Conservation (phyloP, 2,113 vertebrate species). For the Engraulis encrasicolus region DNA sequence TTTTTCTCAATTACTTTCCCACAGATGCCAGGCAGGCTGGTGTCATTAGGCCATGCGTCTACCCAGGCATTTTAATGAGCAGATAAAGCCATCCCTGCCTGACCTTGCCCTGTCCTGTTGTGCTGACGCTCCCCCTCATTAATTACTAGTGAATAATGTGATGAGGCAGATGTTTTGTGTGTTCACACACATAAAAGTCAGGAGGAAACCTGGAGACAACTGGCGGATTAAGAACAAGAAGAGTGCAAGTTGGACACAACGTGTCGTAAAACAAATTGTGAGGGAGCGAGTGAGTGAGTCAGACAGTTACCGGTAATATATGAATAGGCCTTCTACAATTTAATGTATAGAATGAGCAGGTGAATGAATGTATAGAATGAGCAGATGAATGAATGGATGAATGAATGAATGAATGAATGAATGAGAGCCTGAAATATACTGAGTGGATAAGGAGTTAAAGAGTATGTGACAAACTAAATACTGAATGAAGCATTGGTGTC, state of each 20-base stretch:
- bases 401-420: constrained; percentile 3
- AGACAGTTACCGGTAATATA: too few relatives aligned
- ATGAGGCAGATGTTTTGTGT: not conserved
- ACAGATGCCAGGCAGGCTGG: constrained; percentile 2
- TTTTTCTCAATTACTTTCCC: constrained; percentile 1
- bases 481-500: not conserved
- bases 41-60: not conserved
- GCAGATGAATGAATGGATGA: too few relatives aligned
- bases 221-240: too few relatives aligned
- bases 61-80: not conserved
- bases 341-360: too few relatives aligned
- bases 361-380: too few relatives aligned
- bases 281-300: too few relatives aligned
- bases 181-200: not conserved
- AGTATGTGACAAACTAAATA: not conserved
- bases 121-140: not conserved
- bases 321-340: too few relatives aligned
- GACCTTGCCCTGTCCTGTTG: not conserved
- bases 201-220: not conserved
- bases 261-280: too few relatives aligned
- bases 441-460: too few relatives aligned
- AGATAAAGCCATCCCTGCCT: not conserved
- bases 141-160: not conserved
- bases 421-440: not conserved
- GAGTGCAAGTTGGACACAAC: too few relatives aligned